A percentile compares a stretch with the other conserved stretches of the same genome.
Conservation (phyloP, 2,888 invertebrate genomes). For the Ormyrus thymus region DNA sequence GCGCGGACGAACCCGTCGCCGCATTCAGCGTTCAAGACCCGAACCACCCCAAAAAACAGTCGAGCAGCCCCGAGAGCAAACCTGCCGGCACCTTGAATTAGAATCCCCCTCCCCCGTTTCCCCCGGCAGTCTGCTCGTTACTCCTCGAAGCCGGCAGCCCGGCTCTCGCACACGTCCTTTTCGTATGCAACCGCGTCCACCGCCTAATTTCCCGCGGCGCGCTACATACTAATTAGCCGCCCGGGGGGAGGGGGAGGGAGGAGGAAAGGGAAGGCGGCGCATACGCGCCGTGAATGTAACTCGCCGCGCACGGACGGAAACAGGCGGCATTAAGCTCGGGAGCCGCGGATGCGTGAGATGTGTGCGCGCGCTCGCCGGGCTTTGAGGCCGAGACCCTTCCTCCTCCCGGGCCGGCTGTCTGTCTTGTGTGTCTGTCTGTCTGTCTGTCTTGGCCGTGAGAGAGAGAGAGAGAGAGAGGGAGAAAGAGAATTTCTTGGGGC, state of each 20-base stretch:
- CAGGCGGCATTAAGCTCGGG: slow-evolving; percentile 27
- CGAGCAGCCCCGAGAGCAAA: no score
- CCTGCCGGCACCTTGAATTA: no score
- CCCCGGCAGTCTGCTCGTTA: background rate
- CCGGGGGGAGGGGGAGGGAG: no score
- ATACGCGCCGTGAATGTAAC: slow-evolving; percentile 53
- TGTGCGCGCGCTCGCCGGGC: background rate
- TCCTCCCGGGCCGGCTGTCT: background rate
- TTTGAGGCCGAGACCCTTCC: slow-evolving; percentile 20
- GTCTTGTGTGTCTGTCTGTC: slow-evolving; percentile 7
- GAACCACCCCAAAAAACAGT: no score
- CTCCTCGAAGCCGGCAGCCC: background rate
- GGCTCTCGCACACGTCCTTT: slow-evolving; percentile 41
- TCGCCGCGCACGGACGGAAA: slow-evolving; percentile 22
- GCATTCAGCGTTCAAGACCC: no score
- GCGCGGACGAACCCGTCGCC: no score
- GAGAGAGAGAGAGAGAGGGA: no score
- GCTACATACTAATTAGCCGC: slow-evolving; percentile 66
- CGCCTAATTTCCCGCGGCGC: slow-evolving; percentile 64
- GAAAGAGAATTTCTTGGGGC: no score
- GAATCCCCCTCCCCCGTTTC: background rate
- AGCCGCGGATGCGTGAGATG: background rate
- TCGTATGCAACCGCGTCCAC: slow-evolving; percentile 64
- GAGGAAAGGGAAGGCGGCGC: background rate
- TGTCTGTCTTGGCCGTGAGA: background rate